Conservation (phyloP, 2,888 invertebrate genomes). For the Palloptera scutellata region DNA sequence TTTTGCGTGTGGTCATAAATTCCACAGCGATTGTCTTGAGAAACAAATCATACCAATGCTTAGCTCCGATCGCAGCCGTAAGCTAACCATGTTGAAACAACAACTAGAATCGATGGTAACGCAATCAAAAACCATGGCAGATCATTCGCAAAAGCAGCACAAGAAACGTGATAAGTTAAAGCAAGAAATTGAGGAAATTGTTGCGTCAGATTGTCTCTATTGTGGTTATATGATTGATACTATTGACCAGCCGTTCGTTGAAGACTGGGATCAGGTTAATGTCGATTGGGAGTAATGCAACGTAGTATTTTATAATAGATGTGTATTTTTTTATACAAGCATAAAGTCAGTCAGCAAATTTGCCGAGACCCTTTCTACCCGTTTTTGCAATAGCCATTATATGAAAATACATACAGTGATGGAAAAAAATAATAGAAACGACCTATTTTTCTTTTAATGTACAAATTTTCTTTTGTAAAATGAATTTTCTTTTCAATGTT, state of each 20-base stretch:
- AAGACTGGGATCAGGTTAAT: conserved; percentile 79
- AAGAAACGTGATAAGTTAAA: conserved; percentile 71
- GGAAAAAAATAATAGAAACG: too few species aligned
- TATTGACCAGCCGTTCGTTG: conserved; percentile 88
- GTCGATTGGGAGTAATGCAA: conserved; percentile 81
- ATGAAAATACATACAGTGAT: too few species aligned
- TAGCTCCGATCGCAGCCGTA: conserved; percentile 57
- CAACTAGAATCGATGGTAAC: conserved; percentile 56
- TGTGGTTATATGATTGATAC: conserved; percentile 95
- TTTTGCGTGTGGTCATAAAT: conserved; percentile 94
- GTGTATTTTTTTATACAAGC: too few species aligned
- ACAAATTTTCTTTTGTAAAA: too few species aligned
- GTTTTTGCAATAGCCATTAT: too few species aligned
- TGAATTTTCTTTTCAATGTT: too few species aligned
- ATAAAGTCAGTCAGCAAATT: too few species aligned
- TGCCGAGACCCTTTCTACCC: too few species aligned
- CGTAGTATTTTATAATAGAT: too few species aligned
- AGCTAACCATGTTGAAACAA: conserved; percentile 54
- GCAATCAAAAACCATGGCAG: conserved; percentile 46
- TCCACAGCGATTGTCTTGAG: conserved; percentile 92
- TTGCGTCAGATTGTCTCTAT: conserved; percentile 91
- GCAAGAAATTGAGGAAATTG: conserved; percentile 85
- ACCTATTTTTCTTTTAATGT: too few species aligned
- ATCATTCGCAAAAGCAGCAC: conserved; percentile 43
- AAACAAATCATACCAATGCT: conserved; percentile 71